Percentiles rank a stretch among this genome's conserved stretches.
These are phyloP conservation scores for Temnothorax rugatulus DNA, from an alignment of 2,888 invertebrate species.

Conservation along the genomic window DNA sequence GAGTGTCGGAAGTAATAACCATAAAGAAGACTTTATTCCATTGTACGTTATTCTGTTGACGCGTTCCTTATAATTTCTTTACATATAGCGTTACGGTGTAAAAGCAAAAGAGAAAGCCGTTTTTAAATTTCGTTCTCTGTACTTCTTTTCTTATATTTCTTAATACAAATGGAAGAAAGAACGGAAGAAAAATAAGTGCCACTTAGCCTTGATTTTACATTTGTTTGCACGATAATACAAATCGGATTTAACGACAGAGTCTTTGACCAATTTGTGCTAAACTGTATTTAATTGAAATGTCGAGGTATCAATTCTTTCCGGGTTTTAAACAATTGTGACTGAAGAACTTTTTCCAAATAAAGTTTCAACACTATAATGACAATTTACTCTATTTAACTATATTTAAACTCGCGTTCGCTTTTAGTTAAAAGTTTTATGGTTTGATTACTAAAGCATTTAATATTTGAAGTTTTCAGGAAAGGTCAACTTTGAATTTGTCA, in stretches of 20 bases:
- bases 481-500: background rate
- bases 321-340: background rate
- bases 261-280: slow-evolving; percentile 11
- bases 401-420: background rate
- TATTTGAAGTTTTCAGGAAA: background rate
- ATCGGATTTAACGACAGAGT: background rate
- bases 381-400: background rate
- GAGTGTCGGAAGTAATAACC: slow-evolving; percentile 16
- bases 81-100: background rate
- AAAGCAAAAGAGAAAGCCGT: background rate
- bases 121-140: background rate
- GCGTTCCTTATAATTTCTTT: slow-evolving; percentile 31
- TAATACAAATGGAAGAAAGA: background rate
- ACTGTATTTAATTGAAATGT: background rate
- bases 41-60: slow-evolving; percentile 45
- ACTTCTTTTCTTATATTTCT: background rate
- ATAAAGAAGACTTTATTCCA: slow-evolving; percentile 47
- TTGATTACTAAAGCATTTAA: background rate
- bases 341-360: background rate
- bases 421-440: slow-evolving; percentile 6
- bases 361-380: background rate
- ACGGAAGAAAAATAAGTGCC: background rate
- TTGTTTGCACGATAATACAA: background rate
- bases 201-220: background rate
- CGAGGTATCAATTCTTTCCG: background rate